Base-by-base conservation (phyloP, 2,113 vertebrate genomes). In the Turnix velox region DNA sequence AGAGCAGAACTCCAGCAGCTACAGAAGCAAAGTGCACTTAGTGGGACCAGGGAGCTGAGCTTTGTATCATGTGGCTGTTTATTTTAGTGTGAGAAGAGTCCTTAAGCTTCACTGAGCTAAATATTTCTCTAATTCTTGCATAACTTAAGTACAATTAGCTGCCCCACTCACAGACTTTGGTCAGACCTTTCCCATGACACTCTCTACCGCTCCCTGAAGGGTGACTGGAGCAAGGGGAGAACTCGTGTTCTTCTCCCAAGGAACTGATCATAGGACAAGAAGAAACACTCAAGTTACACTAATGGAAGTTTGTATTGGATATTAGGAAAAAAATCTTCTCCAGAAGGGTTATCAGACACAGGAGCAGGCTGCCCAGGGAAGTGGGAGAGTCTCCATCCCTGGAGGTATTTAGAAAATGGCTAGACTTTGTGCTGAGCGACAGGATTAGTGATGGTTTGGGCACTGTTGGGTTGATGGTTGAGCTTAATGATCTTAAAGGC, bases 71-170 rank as follows among this genome's bases (percentile, higher is more conserved):
- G 55, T 76, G 83, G 62, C 42, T 45, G 45, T 51, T 90, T 88
- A 88, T 90, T 93, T 88, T 54, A 77, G 84, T 15, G 59, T 51
- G 65, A 95, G 51, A 81, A 96, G 88, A 90, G 83, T 87, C 65
- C 84, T 92, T 40, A 35, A 92, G 91, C 13, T 1, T 31, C 14
- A 2, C 71, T 79, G 67, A 93, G 83, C 92, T 93, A 90, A 96
- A 86, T 88, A 84, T 90, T 90, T 92, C 92, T 80, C 63, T 81
- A 71, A 88, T 86, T 86, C 20, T 66, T 88, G 91, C 88, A 86
- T 71, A 69, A 81, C 59, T 82, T 65, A 42, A 74, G 86, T 52
- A 30, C 84, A 86, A 51, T 86, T 80, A 94, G 59, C 83, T 93
- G 55, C 86, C 46, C 1, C 14, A 86, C 67, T 77, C 76, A 66